Percentiles rank a stretch among this genome's conserved stretches.
phyloP scores from a whole-genome alignment of 2,888 invertebrate species.

The Hyles lineata region DNA sequence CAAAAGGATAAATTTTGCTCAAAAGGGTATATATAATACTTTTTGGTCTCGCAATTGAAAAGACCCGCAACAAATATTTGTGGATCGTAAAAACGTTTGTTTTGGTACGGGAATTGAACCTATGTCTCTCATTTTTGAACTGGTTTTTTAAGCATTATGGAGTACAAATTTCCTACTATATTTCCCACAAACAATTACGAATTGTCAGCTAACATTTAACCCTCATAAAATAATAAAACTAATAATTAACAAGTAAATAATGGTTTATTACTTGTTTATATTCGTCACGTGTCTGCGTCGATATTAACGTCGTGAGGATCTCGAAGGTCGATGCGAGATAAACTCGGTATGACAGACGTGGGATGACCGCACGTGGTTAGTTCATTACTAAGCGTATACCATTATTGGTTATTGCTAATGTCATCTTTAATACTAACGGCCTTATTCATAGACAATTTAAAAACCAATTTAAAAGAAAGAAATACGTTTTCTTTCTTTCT shows the following conservation, averaged over 20 bases:
- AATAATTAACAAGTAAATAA: not conserved
- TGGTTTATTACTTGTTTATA: slow-evolving; percentile 7
- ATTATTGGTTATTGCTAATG: not conserved
- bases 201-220: not conserved
- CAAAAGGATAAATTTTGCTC: too few relatives aligned
- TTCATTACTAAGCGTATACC: slow-evolving; percentile 15
- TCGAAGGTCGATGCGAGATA: slow-evolving; percentile 45
- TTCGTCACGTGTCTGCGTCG: slow-evolving; percentile 27
- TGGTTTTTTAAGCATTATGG: too few relatives aligned
- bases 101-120: too few relatives aligned
- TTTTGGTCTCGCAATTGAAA: too few relatives aligned
- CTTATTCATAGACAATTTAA: too few relatives aligned
- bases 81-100: too few relatives aligned
- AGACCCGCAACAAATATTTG: too few relatives aligned
- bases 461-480: too few relatives aligned
- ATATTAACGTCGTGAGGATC: slow-evolving; percentile 35
- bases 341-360: slow-evolving; percentile 39
- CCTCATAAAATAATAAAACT: not conserved
- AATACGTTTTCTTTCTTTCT: too few relatives aligned
- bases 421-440: too few relatives aligned
- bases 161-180: not conserved
- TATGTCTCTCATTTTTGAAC: too few relatives aligned
- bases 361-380: slow-evolving; percentile 39
- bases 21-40: too few relatives aligned
- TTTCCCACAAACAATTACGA: not conserved